Conservation (phyloP, 2,797 vertebrate species). For the Dermochelys coriacea region DNA sequence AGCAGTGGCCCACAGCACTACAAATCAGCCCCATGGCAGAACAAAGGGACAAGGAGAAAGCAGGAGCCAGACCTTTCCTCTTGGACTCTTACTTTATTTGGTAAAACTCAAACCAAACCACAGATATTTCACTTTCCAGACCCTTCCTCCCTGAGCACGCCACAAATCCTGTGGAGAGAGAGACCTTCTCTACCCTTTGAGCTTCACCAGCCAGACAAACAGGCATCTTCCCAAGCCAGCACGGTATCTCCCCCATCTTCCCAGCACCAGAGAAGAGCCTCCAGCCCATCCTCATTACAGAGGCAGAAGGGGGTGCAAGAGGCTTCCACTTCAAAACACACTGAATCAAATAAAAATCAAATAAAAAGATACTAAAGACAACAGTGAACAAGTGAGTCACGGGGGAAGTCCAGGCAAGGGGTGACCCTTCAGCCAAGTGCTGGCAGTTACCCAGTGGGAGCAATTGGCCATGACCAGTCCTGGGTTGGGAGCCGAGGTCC, state of each 20-base stretch:
- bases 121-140: constrained; percentile 48
- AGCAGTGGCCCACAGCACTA: not conserved
- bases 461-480: not conserved
- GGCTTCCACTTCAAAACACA: constrained; percentile 56
- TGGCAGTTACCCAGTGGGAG: constrained; percentile 12
- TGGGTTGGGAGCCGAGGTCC: constrained; percentile 48
- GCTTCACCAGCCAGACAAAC: not conserved
- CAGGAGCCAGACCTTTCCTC: constrained; percentile 42
- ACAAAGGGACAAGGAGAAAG: not conserved
- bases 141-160: constrained; percentile 56
- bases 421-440: constrained; percentile 43
- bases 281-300: not conserved
- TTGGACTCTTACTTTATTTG: constrained; percentile 85
- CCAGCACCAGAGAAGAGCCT: not conserved
- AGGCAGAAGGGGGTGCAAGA: constrained; percentile 11
- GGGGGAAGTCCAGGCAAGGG: constrained; percentile 28
- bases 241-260: not conserved
- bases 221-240: not conserved
- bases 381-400: constrained; percentile 35
- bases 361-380: constrained; percentile 55
- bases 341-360: constrained; percentile 16
- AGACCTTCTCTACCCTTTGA: rapidly evolving
- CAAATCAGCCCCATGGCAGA: not conserved
- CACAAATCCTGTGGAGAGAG: not conserved
- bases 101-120: constrained; percentile 79